Percentiles rank a stretch among this genome's conserved stretches.
phyloP scores from a whole-genome alignment of 2,797 vertebrate species.

The Xiphorhynchus erythropygius region DNA sequence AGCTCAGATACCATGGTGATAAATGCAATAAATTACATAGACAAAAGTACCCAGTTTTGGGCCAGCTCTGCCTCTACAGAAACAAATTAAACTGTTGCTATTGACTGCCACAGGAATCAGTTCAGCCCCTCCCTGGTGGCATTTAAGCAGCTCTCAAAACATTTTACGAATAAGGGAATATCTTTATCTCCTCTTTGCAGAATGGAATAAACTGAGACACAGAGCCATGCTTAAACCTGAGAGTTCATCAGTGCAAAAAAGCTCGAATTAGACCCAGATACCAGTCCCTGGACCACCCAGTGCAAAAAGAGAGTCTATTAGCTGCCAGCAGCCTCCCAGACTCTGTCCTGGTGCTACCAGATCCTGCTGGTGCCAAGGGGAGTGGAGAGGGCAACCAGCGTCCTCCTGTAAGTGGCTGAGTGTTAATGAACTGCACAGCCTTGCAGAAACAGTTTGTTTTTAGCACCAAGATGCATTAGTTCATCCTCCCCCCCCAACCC shows the following conservation, averaged over 20 bases:
- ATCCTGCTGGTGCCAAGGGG: not conserved
- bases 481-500: slow-evolving; percentile 17
- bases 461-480: slow-evolving; percentile 52
- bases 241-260: not conserved
- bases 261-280: not conserved
- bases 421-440: slow-evolving; percentile 41
- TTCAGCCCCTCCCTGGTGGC: not conserved
- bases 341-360: not conserved
- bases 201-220: not conserved
- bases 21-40: slow-evolving; percentile 51
- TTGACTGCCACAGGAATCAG: not conserved
- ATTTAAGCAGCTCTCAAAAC: not conserved
- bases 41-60: slow-evolving; percentile 23
- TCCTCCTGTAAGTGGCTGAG: not conserved
- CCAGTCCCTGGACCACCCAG: slow-evolving; percentile 27
- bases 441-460: slow-evolving; percentile 52
- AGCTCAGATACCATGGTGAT: slow-evolving; percentile 51
- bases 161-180: not conserved
- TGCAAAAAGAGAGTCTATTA: not conserved
- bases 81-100: slow-evolving; percentile 17
- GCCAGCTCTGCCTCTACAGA: not conserved
- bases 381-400: not conserved
- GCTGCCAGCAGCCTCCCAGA: not conserved
- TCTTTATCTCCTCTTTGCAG: not conserved
- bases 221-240: not conserved